Evolutionary conservation across 2,113 vertebrate genomes (phyloP).

Genomic region (Xenopus tropicalis): UCB_Xtro_10.0 CM004443.2:67330001-67330500

Average conservation of each 20-base stretch:
- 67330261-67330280: conserved; percentile 51
- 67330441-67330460: conserved; percentile 49
- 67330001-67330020: too few species aligned
- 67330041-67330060: too few species aligned
- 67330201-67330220: conserved; percentile 81
- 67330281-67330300: conserved; percentile 49
- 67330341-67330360: conserved; percentile 2
- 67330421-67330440: conserved; percentile 53
- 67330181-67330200: conserved; percentile 87
- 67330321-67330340: conserved; percentile 8
- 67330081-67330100: background rate
- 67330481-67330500: background rate
- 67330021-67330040: too few species aligned
- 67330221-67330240: conserved; percentile 64
- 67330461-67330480: background rate
- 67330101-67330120: conserved; percentile 1
- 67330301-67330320: conserved; percentile 14
- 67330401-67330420: conserved; percentile 55
- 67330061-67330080: too few species aligned
- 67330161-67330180: conserved; percentile 82
- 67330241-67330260: conserved; percentile 65
- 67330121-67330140: conserved; percentile 57
- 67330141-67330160: conserved; percentile 78
- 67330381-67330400: conserved; percentile 52
- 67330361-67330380: conserved; percentile 3